These are phyloP conservation scores for Anthophora plumipes DNA, from an alignment of 2,888 invertebrate species.

Conservation along the genomic window DNA sequence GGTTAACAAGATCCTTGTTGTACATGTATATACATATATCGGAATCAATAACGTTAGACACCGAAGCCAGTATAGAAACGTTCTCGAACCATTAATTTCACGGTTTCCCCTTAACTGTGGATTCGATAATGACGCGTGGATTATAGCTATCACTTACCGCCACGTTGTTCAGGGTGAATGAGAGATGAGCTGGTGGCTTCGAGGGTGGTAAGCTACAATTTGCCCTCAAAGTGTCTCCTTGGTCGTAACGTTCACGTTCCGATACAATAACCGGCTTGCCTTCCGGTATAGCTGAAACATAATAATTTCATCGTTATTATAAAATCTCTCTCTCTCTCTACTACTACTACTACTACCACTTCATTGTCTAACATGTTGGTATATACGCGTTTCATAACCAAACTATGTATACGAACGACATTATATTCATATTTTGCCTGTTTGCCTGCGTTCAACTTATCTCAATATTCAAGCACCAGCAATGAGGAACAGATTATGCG, in stretches of 20 bases:
- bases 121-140: conserved; percentile 60
- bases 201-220: conserved; percentile 93
- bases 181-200: conserved; percentile 90
- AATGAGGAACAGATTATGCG: conserved; percentile 6
- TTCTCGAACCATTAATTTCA: conserved; percentile 49
- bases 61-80: neutral
- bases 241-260: conserved; percentile 91
- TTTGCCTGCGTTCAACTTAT: conserved; percentile 57
- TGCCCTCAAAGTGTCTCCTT: conserved; percentile 90
- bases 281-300: conserved; percentile 90
- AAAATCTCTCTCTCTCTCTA: too few species aligned
- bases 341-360: too few species aligned
- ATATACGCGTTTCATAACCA: conserved; percentile 25
- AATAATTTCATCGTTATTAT: conserved; percentile 69
- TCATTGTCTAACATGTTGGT: conserved; percentile 33
- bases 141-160: conserved; percentile 87
- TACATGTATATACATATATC: neutral
- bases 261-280: conserved; percentile 89
- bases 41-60: neutral
- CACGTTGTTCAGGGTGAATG: conserved; percentile 91
- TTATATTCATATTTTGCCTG: conserved; percentile 58
- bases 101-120: conserved; percentile 17
- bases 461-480: conserved; percentile 55
- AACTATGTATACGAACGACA: conserved; percentile 1
- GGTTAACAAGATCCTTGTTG: too few species aligned